These are phyloP conservation scores for Centropus unirufus DNA, from an alignment of 2,113 vertebrate species.

Conservation along the genomic window DNA sequence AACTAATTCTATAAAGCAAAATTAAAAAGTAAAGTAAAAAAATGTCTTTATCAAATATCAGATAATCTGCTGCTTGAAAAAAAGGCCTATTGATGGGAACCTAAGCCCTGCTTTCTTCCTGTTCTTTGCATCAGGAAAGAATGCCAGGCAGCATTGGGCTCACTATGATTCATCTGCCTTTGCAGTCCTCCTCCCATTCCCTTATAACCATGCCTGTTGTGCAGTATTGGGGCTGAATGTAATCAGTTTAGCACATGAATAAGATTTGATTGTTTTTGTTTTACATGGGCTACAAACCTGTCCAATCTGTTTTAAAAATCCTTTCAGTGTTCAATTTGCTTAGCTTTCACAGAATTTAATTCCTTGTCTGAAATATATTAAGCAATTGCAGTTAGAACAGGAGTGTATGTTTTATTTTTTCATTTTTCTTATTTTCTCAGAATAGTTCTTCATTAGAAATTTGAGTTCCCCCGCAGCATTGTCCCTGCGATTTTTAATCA, in stretches of 20 bases:
- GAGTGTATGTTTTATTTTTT: not conserved
- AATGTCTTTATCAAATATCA: not conserved
- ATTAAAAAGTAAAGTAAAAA: not conserved
- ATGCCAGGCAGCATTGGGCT: not conserved
- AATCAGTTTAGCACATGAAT: slow-evolving; percentile 50
- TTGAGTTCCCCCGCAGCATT: not conserved
- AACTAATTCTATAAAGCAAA: not conserved
- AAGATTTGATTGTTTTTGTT: slow-evolving; percentile 54
- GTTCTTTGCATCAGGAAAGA: not conserved
- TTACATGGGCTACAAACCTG: slow-evolving; percentile 44
- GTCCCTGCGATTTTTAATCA: not conserved
- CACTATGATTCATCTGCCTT: not conserved
- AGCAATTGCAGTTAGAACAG: not conserved
- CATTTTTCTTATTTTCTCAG: not conserved
- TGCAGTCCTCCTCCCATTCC: not conserved
- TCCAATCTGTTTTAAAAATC: slow-evolving; percentile 45
- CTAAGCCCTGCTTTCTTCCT: not conserved
- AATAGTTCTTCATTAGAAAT: not conserved
- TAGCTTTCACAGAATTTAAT: slow-evolving; percentile 19
- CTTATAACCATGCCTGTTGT: not conserved
- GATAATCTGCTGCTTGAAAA: not conserved
- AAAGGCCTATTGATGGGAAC: not conserved
- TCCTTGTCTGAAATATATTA: not conserved
- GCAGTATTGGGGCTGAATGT: slow-evolving; percentile 1
- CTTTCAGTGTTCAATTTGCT: slow-evolving; percentile 15